Evolutionary conservation across 2,888 invertebrate genomes (phyloP).

Genomic region (Thereva nobilitata): DNA sequence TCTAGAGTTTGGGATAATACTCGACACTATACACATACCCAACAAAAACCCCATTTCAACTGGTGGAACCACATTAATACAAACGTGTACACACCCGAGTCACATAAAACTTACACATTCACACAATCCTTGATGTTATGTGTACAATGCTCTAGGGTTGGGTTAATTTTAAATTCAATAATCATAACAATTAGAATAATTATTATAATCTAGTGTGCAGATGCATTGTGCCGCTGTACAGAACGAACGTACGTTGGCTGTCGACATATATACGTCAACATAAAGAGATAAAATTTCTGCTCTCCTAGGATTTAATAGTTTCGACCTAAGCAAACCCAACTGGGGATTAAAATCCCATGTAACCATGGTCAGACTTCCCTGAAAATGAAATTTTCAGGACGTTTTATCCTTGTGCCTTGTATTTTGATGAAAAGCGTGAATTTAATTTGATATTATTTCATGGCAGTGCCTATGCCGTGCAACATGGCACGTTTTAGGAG

Average conservation of each 20-base stretch:
- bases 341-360: too few species aligned
- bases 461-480: background rate
- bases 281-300: too few species aligned
- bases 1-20: too few species aligned
- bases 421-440: constrained; percentile 2
- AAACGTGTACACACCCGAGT: constrained; percentile 5
- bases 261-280: too few species aligned
- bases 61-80: constrained; percentile 13
- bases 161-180: constrained; percentile 37
- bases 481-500: too few species aligned
- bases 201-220: constrained; percentile 31
- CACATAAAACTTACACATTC: too few species aligned
- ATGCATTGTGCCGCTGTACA: too few species aligned
- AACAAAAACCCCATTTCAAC: constrained; percentile 10
- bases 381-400: constrained; percentile 22
- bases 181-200: constrained; percentile 38
- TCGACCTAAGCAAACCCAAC: too few species aligned
- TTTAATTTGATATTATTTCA: constrained; percentile 29
- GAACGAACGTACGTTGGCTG: too few species aligned
- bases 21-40: background rate
- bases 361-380: too few species aligned
- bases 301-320: too few species aligned
- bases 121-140: too few species aligned
- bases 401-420: background rate
- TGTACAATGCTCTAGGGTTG: background rate